Conservation (phyloP, 1,140 invertebrate genomes). For the Artemia franciscana region DNA sequence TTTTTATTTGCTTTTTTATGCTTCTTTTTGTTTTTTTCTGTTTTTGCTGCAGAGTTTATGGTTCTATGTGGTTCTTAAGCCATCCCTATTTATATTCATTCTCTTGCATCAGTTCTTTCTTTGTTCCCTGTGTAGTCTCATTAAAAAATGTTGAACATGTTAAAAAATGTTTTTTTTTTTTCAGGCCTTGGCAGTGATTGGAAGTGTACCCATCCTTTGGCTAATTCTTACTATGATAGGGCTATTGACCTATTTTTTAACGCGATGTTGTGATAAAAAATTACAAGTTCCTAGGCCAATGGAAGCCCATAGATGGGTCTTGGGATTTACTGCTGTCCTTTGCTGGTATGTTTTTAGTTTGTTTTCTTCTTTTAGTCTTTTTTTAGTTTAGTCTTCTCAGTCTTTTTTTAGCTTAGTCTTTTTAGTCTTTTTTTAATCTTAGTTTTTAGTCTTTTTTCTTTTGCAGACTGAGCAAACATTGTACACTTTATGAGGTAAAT, state of each 20-base stretch:
- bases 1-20: too few species aligned
- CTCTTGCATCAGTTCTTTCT: too few species aligned
- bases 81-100: too few species aligned
- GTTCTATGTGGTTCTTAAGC: too few species aligned
- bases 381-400: neutral
- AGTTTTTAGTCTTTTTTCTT: too few species aligned
- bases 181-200: neutral
- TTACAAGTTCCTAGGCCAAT: neutral
- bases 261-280: neutral
- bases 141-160: neutral
- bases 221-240: neutral
- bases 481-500: too few species aligned
- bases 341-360: neutral
- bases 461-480: too few species aligned
- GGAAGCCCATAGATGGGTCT: neutral
- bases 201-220: neutral
- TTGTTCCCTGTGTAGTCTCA: neutral
- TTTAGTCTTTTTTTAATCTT: too few species aligned
- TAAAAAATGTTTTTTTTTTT: neutral
- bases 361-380: neutral
- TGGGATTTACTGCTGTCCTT: neutral
- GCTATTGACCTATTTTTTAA: neutral
- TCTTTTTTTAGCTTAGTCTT: neutral
- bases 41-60: too few species aligned
- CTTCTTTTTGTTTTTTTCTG: too few species aligned